Evolutionary conservation across 2,888 invertebrate genomes (phyloP).

Genomic region (Psylliodes chrysocephalus): DNA sequence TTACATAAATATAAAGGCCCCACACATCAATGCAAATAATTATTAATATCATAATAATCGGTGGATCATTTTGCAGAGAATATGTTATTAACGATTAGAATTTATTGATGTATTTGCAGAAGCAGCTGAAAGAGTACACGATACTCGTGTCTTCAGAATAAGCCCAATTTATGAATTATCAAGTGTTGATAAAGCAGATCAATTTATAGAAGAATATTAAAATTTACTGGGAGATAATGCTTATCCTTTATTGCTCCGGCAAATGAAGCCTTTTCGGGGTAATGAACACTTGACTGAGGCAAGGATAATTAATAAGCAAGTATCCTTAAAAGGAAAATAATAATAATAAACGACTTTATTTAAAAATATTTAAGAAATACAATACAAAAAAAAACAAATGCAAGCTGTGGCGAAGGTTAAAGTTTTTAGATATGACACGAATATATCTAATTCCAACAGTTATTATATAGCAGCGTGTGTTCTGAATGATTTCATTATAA

Average conservation of each 20-base stretch:
- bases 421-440: conserved; percentile 48
- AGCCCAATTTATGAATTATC: conserved; percentile 42
- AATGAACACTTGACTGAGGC: conserved; percentile 41
- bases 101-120: conserved; percentile 47
- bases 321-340: conserved; percentile 46
- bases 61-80: conserved; percentile 46
- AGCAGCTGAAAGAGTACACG: conserved; percentile 47
- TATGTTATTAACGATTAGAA: conserved; percentile 38
- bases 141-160: conserved; percentile 47
- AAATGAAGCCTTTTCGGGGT: conserved; percentile 46
- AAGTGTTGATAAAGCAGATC: conserved; percentile 3
- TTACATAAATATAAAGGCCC: conserved; percentile 46
- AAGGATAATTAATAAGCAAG: conserved; percentile 45
- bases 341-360: no score
- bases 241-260: conserved; percentile 43
- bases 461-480: conserved; percentile 20
- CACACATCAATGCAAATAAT: conserved; percentile 39
- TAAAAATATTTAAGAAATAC: no score
- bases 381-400: no score
- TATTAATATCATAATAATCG: conserved; percentile 46
- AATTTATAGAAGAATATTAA: neutral
- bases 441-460: conserved; percentile 43
- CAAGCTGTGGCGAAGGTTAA: conserved; percentile 47
- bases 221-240: conserved; percentile 47
- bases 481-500: neutral